Evolutionary conservation across 2,797 vertebrate genomes (phyloP).

Genomic region (Dendrocincla tyrannina): DNA sequence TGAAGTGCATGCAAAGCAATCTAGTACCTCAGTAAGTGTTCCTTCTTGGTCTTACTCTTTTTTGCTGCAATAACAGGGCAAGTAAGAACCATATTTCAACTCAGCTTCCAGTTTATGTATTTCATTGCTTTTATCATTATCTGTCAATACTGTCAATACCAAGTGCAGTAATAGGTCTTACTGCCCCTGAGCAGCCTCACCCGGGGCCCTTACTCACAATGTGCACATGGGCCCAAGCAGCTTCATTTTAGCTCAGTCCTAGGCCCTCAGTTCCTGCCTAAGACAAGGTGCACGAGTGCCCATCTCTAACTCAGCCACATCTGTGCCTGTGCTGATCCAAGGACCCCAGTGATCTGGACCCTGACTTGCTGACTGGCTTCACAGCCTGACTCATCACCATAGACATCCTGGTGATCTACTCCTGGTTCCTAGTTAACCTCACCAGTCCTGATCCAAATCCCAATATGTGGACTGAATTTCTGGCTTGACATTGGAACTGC

Average conservation of each 20-base stretch:
- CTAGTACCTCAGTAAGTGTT: not conserved
- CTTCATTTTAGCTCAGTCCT: not conserved
- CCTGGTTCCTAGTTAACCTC: not conserved
- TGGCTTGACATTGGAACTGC: not conserved
- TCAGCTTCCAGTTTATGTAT: not conserved
- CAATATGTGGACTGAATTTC: not conserved
- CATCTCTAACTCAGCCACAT: not conserved
- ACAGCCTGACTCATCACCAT: not conserved
- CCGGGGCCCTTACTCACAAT: no score
- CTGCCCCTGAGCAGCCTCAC: not conserved
- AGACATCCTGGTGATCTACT: not conserved
- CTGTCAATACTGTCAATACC: not conserved
- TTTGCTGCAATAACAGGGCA: not conserved
- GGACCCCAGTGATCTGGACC: not conserved
- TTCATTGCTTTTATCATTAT: not conserved
- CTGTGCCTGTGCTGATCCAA: not conserved
- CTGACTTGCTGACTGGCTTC: not conserved
- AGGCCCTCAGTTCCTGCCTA: not conserved
- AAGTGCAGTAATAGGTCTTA: not conserved
- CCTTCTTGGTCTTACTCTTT: not conserved
- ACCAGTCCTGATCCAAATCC: not conserved
- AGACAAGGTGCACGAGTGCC: not conserved
- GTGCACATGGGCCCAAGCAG: not conserved
- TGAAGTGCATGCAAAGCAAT: not conserved
- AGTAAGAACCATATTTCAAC: not conserved